These are phyloP conservation scores for Caenorhabditis sulstoni DNA, from an alignment of 2,888 invertebrate genomes.

Conservation along the genomic window DNA sequence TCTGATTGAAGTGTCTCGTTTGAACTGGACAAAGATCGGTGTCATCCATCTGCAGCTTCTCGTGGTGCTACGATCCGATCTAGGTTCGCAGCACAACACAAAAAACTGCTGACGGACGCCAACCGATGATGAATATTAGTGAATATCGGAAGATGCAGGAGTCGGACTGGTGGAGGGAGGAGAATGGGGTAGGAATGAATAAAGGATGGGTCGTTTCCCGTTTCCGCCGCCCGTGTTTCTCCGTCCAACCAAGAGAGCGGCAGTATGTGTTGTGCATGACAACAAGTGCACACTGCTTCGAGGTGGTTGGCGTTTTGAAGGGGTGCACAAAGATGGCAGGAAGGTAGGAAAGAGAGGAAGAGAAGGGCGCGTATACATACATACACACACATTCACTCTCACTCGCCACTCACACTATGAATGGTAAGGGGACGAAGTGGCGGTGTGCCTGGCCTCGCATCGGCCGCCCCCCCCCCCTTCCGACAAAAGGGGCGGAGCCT, in stretches of 20 bases:
- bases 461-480: slow-evolving; percentile 46
- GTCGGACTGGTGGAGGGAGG: neutral
- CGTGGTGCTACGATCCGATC: slow-evolving; percentile 64
- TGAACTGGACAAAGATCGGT: too few species aligned
- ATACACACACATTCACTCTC: too few species aligned
- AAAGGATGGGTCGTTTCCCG: too few species aligned
- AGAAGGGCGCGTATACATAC: too few species aligned
- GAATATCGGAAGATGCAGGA: neutral
- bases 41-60: slow-evolving; percentile 64
- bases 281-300: slow-evolving; percentile 10
- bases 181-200: neutral
- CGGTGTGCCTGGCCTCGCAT: slow-evolving; percentile 50
- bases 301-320: neutral
- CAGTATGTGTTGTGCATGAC: slow-evolving; percentile 20
- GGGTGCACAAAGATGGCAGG: slow-evolving; percentile 27
- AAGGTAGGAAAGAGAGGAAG: slow-evolving; percentile 8
- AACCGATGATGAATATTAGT: neutral
- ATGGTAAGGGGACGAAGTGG: slow-evolving; percentile 39
- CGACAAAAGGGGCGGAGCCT: slow-evolving; percentile 33
- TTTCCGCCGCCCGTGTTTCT: too few species aligned
- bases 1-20: too few species aligned
- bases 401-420: slow-evolving; percentile 36
- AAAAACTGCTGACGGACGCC: slow-evolving; percentile 56
- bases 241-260: too few species aligned
- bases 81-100: slow-evolving; percentile 59